phyloP scores from a whole-genome alignment of 2,888 invertebrate species.

The Lithophane leautieri region DNA sequence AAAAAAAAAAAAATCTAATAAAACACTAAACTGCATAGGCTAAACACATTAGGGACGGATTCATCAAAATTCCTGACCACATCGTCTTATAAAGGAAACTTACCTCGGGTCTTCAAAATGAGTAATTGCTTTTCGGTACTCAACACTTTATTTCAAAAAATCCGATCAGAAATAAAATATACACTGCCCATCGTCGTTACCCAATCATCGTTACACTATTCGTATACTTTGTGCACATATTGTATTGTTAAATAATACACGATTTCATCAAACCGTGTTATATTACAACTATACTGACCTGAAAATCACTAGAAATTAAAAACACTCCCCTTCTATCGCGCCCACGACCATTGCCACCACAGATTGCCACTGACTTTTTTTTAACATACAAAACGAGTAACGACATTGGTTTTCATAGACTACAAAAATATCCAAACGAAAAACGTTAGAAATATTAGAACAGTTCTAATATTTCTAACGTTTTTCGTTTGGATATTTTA shows the following conservation, averaged over 20 bases:
- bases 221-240: slow-evolving; percentile 48
- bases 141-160: slow-evolving; percentile 61
- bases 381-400: neutral
- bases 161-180: slow-evolving; percentile 56
- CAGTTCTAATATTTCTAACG: no score
- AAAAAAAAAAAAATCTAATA: slow-evolving; percentile 49
- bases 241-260: slow-evolving; percentile 61
- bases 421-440: neutral
- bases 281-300: slow-evolving; percentile 65
- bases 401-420: neutral
- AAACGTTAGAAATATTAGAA: no score
- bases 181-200: slow-evolving; percentile 57
- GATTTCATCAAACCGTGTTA: slow-evolving; percentile 55
- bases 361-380: slow-evolving; percentile 44
- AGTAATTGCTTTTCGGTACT: slow-evolving; percentile 49
- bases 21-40: slow-evolving; percentile 3
- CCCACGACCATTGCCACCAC: slow-evolving; percentile 63
- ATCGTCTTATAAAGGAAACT: slow-evolving; percentile 44
- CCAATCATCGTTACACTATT: slow-evolving; percentile 54
- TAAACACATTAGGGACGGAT: neutral
- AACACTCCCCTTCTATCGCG: slow-evolving; percentile 70
- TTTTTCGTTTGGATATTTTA: no score
- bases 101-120: slow-evolving; percentile 61
- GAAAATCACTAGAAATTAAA: slow-evolving; percentile 71
- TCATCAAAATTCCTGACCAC: slow-evolving; percentile 30